Evolutionary conservation across 2,888 invertebrate genomes (phyloP).

Genomic region (Halocaridina rubra): DNA sequence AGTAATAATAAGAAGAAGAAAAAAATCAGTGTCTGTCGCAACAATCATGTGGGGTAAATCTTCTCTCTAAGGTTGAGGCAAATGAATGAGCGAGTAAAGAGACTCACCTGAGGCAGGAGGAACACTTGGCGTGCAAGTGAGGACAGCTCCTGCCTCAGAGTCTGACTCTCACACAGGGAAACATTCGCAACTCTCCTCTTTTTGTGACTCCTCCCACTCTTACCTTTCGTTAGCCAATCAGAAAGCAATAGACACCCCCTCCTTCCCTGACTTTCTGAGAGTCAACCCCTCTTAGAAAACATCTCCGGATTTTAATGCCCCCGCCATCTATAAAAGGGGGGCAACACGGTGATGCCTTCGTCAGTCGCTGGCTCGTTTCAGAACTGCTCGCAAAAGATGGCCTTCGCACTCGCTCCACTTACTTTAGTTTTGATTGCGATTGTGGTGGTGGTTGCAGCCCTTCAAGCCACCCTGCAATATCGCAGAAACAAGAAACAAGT

Average conservation of each 20-base stretch:
- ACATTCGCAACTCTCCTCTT: not conserved
- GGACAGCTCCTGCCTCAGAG: conserved; percentile 11
- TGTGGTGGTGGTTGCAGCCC: conserved; percentile 36
- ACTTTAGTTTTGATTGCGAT: conserved; percentile 31
- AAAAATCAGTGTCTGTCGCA: not conserved
- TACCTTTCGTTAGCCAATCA: no score
- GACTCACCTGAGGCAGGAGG: conserved; percentile 32
- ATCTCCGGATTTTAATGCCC: not conserved
- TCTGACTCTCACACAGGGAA: not conserved
- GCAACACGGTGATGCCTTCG: not conserved
- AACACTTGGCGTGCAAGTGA: conserved; percentile 28
- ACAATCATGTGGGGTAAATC: no score
- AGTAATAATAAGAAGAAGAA: not conserved
- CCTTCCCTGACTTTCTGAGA: not conserved
- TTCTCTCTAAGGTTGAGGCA: no score
- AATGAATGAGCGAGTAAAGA: not conserved
- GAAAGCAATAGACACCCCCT: no score
- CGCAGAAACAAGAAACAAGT: conserved; percentile 12
- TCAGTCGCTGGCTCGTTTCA: conserved; percentile 43
- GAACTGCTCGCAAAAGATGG: conserved; percentile 47
- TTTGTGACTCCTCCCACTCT: no score
- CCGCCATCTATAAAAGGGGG: conserved; percentile 35
- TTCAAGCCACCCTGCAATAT: conserved; percentile 27
- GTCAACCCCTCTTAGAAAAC: not conserved
- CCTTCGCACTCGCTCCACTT: conserved; percentile 45